Evolutionary conservation across 2,888 invertebrate species (phyloP).

Genomic region (Onthophagus sagittarius): DNA sequence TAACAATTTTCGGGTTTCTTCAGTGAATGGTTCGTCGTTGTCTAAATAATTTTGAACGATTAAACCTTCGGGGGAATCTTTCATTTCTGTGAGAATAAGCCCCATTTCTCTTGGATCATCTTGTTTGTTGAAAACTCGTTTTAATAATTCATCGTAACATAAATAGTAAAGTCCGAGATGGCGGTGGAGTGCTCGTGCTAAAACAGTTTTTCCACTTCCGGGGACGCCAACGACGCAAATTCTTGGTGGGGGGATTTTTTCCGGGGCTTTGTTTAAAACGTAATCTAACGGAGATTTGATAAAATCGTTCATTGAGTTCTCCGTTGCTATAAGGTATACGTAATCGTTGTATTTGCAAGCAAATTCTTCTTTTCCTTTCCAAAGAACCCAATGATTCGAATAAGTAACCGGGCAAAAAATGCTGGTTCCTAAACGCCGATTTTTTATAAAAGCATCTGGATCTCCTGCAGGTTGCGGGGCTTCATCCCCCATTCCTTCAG

Average conservation of each 20-base stretch:
- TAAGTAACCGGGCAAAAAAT: slow-evolving; percentile 62
- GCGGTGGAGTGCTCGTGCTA: slow-evolving; percentile 52
- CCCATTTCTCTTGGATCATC: slow-evolving; percentile 7
- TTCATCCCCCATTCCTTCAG: slow-evolving; percentile 44
- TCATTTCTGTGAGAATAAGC: slow-evolving; percentile 5
- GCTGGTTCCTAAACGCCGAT: slow-evolving; percentile 53
- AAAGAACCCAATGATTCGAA: slow-evolving; percentile 52
- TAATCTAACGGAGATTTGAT: slow-evolving; percentile 52
- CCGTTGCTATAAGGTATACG: slow-evolving; percentile 53
- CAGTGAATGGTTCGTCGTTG: slow-evolving; percentile 49
- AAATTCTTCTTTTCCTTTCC: slow-evolving; percentile 60
- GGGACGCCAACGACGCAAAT: slow-evolving; percentile 57
- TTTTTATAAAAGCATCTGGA: slow-evolving; percentile 28
- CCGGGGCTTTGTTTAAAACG: slow-evolving; percentile 49
- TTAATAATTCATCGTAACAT: slow-evolving; percentile 46
- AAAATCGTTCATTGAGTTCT: slow-evolving; percentile 52
- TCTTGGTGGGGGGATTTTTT: slow-evolving; percentile 51
- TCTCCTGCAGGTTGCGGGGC: slow-evolving; percentile 36
- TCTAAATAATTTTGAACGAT: slow-evolving; percentile 50
- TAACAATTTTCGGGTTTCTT: slow-evolving; percentile 48
- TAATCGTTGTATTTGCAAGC: slow-evolving; percentile 53
- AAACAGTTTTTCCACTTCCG: slow-evolving; percentile 54
- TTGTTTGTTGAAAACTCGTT: slow-evolving; percentile 27
- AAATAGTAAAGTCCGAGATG: slow-evolving; percentile 56
- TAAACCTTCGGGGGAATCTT: slow-evolving; percentile 2